phyloP scores from a whole-genome alignment of 2,797 vertebrate genomes.

The Coccyzus lansbergi region DNA sequence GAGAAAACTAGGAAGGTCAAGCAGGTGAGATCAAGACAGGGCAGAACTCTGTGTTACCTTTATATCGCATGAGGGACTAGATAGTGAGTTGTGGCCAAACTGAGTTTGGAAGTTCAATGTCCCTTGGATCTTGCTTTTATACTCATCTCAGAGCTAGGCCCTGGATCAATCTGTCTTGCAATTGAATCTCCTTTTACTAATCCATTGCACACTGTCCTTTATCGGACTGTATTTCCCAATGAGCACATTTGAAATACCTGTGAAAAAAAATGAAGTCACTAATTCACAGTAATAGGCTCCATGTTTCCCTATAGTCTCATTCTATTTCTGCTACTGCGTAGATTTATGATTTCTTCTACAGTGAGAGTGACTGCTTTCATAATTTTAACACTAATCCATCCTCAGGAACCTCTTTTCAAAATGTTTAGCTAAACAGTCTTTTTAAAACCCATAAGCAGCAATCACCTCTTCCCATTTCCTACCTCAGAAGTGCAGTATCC shows the following conservation, averaged over 20 bases:
- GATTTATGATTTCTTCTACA: not conserved
- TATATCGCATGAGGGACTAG: not conserved
- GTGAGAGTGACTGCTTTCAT: not conserved
- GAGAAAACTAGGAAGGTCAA: not conserved
- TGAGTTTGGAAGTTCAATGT: not conserved
- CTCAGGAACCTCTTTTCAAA: not conserved
- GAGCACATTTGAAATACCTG: not conserved
- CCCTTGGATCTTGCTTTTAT: not conserved
- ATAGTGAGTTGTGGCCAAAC: not conserved
- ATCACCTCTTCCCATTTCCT: not conserved
- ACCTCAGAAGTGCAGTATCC: not conserved
- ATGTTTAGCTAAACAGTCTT: not conserved
- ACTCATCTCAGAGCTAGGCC: not conserved
- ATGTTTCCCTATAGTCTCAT: not conserved
- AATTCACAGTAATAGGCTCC: not conserved
- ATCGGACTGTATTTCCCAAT: not conserved
- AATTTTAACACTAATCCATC: not conserved
- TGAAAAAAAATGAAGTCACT: not conserved
- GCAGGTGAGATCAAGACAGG: not conserved
- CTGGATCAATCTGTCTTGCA: not conserved
- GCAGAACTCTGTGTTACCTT: not conserved
- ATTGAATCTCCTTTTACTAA: not conserved
- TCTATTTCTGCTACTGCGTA: not conserved
- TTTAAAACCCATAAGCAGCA: not conserved
- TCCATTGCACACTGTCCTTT: not conserved